These are phyloP conservation scores for Hemicrepidius hirtus DNA, from an alignment of 2,888 invertebrate species.

Conservation along the genomic window DNA sequence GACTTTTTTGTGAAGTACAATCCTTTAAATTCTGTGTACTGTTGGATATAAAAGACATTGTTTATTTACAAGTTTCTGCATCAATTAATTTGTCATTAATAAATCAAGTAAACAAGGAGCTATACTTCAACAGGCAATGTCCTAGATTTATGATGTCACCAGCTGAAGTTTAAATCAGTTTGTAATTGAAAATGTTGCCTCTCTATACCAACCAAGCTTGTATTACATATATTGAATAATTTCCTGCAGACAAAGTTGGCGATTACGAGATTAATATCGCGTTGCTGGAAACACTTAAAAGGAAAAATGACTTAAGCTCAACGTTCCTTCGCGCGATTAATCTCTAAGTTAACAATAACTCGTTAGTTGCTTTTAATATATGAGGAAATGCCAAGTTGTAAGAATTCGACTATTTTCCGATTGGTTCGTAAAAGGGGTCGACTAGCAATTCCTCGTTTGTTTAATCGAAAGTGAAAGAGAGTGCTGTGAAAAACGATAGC, in stretches of 20 bases:
- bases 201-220: slow-evolving; percentile 3
- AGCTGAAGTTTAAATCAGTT: slow-evolving; percentile 15
- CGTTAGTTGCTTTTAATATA: slow-evolving; percentile 19
- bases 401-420: slow-evolving; percentile 1
- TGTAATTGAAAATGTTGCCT: slow-evolving; percentile 14
- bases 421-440: neutral
- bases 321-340: slow-evolving; percentile 17
- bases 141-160: slow-evolving; percentile 14
- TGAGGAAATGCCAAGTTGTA: slow-evolving; percentile 8
- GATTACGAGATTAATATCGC: slow-evolving; percentile 20
- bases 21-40: no score
- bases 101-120: neutral
- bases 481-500: neutral
- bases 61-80: no score
- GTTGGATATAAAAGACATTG: no score
- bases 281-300: slow-evolving; percentile 20
- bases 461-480: slow-evolving; percentile 3
- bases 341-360: slow-evolving; percentile 21
- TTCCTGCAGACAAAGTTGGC: slow-evolving; percentile 21
- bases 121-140: neutral
- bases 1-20: no score
- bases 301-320: slow-evolving; percentile 3
- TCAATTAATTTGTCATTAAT: no score
- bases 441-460: slow-evolving; percentile 2
- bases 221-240: slow-evolving; percentile 19